Evolutionary conservation across 2,888 invertebrate species (phyloP).

Genomic region (Trachelus tabidus): DNA sequence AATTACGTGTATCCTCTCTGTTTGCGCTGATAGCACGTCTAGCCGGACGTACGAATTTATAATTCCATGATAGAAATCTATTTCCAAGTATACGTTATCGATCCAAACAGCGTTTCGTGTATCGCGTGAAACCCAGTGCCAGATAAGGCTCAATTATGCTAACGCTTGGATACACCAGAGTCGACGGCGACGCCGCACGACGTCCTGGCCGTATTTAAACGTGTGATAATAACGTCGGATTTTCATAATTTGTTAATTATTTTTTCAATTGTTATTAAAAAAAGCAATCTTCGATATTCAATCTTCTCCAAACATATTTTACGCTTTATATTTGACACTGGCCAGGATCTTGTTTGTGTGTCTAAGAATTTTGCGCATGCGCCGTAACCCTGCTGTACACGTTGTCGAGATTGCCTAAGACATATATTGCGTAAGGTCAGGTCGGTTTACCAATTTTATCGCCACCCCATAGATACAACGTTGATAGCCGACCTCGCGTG

Average conservation of each 20-base stretch:
- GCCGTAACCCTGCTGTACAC: not conserved
- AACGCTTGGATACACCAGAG: not conserved
- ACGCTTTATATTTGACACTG: not conserved
- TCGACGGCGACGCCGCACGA: not conserved
- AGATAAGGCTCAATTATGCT: constrained; percentile 4
- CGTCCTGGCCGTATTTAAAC: not conserved
- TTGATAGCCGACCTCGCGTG: constrained; percentile 55
- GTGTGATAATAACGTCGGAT: not conserved
- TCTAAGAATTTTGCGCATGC: not conserved
- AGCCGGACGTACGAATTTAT: constrained; percentile 4
- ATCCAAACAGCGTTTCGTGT: constrained; percentile 26
- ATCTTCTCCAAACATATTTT: not conserved
- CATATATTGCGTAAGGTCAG: not conserved
- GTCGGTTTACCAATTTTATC: constrained; percentile 26
- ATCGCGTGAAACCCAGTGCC: constrained; percentile 1
- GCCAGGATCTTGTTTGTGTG: not conserved
- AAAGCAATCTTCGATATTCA: not conserved
- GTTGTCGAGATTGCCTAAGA: not conserved
- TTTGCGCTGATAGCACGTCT: not conserved
- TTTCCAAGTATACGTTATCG: constrained; percentile 31
- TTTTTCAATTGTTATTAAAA: not conserved
- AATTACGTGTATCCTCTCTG: not conserved
- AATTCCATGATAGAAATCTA: constrained; percentile 24
- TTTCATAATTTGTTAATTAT: not conserved
- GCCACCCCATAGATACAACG: constrained; percentile 49